phyloP scores from a whole-genome alignment of 2,113 vertebrate species.

The Stomatorhinus ivindoensis region DNA sequence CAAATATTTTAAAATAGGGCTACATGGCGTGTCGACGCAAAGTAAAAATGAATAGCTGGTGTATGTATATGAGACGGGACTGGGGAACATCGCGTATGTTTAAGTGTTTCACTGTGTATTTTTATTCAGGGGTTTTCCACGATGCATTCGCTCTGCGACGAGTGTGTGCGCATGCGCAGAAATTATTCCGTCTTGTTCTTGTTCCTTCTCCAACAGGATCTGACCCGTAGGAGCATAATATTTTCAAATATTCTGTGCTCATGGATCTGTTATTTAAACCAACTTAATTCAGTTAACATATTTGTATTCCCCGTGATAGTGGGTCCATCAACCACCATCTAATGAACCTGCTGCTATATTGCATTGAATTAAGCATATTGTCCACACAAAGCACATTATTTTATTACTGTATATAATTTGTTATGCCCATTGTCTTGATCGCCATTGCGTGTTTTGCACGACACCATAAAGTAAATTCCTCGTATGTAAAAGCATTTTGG shows the following conservation, averaged over 20 bases:
- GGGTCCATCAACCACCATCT: neutral
- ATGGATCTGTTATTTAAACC: neutral
- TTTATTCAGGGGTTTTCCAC: neutral
- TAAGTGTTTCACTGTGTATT: neutral
- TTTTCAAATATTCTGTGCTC: neutral
- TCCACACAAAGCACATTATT: neutral
- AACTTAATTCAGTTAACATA: neutral
- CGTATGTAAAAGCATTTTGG: neutral
- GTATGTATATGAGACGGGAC: neutral
- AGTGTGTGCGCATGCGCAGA: neutral
- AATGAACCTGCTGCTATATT: neutral
- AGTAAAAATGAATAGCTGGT: neutral
- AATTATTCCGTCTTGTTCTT: neutral
- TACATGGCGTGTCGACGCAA: neutral
- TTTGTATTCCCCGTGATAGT: neutral
- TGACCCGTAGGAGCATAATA: neutral
- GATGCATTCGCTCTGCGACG: neutral
- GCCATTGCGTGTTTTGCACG: neutral
- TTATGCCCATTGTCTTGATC: neutral
- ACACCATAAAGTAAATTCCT: neutral
- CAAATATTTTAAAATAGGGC: neutral
- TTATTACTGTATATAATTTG: neutral
- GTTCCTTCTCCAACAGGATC: neutral
- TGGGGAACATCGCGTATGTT: neutral
- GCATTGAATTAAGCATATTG: neutral